Evolutionary conservation across 2,888 invertebrate genomes (phyloP).

Genomic region (Calephelis perditalis): DNA sequence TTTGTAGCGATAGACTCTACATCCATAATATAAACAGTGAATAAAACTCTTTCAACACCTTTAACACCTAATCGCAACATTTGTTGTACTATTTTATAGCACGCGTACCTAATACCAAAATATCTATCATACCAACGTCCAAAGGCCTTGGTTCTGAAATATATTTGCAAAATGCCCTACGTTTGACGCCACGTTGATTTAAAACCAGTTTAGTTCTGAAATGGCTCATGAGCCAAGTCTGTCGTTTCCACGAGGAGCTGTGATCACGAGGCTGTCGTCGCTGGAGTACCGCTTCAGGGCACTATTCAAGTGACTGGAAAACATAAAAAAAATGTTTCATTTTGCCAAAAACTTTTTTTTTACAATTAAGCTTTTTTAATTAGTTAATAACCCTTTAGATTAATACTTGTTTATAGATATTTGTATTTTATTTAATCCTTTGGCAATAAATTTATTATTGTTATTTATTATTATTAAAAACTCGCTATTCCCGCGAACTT

Average conservation of each 20-base stretch:
- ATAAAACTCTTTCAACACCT: no score
- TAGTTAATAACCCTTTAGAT: no score
- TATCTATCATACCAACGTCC: neutral
- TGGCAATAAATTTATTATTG: no score
- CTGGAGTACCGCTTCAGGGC: slow-evolving; percentile 68
- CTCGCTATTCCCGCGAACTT: no score
- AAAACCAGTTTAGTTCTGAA: neutral
- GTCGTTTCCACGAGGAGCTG: slow-evolving; percentile 47
- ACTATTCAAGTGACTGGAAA: slow-evolving; percentile 59
- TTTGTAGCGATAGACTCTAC: no score
- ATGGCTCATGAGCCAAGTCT: slow-evolving; percentile 47
- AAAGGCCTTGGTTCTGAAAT: neutral
- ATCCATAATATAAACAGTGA: no score
- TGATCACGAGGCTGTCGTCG: slow-evolving; percentile 69
- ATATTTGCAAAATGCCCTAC: neutral
- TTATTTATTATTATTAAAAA: no score
- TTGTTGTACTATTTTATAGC: neutral
- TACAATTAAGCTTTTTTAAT: no score
- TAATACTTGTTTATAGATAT: no score
- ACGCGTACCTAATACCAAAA: neutral
- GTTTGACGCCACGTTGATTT: neutral
- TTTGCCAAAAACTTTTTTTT: no score
- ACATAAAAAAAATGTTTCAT: neutral
- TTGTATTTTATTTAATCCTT: no score
- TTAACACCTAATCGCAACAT: no score